A percentile compares a stretch with the other conserved stretches of the same genome.
These are phyloP conservation scores for Caenorhabditis sp. DNA, from an alignment of 2,888 invertebrate genomes.

Conservation along the genomic window DNA sequence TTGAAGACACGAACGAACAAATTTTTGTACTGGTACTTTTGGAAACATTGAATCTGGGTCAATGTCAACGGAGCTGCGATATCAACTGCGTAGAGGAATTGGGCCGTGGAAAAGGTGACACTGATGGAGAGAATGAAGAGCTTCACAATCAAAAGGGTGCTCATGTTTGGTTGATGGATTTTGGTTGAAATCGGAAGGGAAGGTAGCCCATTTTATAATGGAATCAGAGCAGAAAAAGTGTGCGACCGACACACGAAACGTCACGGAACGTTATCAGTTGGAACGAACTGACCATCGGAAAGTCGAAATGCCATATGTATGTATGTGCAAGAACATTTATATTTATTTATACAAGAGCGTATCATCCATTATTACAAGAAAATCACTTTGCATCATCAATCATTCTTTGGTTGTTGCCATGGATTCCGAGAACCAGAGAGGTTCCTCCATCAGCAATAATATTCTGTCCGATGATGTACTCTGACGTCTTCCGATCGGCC, in stretches of 20 bases:
- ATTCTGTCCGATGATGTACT: constrained; percentile 62
- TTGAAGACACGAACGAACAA: constrained; percentile 3
- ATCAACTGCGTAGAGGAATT: background rate
- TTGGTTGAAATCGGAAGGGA: no score
- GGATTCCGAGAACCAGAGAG: constrained; percentile 38
- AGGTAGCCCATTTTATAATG: no score
- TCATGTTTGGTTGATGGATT: no score
- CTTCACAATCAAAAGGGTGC: background rate
- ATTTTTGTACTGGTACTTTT: background rate
- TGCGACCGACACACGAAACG: no score
- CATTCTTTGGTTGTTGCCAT: background rate
- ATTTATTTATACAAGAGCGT: no score
- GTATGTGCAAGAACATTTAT: no score
- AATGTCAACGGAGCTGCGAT: background rate
- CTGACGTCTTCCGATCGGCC: constrained; percentile 54
- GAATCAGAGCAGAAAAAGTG: no score
- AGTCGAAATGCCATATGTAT: no score
- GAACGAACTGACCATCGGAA: no score
- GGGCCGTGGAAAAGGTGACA: background rate
- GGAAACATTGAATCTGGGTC: background rate
- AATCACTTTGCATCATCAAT: background rate
- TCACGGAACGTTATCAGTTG: no score
- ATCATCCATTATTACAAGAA: no score
- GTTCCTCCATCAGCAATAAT: constrained; percentile 64
- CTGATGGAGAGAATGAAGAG: background rate